Percentiles rank a stretch among this genome's conserved stretches.
Conservation (phyloP, 2,113 vertebrate genomes). For the Aphyosemion australe region DNA sequence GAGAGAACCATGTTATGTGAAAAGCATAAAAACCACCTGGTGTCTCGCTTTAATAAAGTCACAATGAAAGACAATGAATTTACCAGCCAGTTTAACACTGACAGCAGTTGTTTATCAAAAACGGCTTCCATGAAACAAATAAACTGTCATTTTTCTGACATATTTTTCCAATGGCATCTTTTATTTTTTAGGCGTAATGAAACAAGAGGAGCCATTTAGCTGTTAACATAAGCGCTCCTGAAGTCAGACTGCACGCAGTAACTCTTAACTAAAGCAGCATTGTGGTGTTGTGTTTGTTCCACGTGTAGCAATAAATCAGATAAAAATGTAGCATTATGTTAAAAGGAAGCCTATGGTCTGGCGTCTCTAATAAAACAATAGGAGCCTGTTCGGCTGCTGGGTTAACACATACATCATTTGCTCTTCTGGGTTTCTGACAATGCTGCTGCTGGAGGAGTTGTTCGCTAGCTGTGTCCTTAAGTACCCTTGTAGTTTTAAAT, state of each 20-base stretch:
- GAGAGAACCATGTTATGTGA: background rate
- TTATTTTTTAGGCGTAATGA: too few relatives aligned
- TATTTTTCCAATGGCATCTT: too few relatives aligned
- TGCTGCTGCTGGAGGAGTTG: too few relatives aligned
- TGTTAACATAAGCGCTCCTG: background rate
- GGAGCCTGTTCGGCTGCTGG: constrained; percentile 2
- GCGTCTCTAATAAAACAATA: constrained; percentile 4
- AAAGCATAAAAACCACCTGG: background rate
- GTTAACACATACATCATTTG: background rate
- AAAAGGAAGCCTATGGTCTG: constrained; percentile 9
- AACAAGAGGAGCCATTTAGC: constrained; percentile 1
- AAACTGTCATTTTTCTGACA: background rate
- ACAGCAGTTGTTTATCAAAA: constrained; percentile 1
- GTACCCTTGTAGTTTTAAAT: too few relatives aligned
- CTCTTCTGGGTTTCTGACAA: too few relatives aligned
- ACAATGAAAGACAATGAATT: background rate
- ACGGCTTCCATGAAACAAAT: background rate
- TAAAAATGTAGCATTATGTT: background rate
- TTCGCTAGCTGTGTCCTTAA: too few relatives aligned
- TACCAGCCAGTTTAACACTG: background rate
- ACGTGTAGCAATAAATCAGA: constrained; percentile 8
- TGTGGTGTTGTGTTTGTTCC: constrained; percentile 17
- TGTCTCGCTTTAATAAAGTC: constrained; percentile 11
- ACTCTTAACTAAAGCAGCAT: constrained; percentile 13
- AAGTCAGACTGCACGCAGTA: background rate